Evolutionary conservation across 2,888 invertebrate species (phyloP), one percentile per base, ranked within the genome.

Genomic region (Troides oblongomaculatus): DNA sequence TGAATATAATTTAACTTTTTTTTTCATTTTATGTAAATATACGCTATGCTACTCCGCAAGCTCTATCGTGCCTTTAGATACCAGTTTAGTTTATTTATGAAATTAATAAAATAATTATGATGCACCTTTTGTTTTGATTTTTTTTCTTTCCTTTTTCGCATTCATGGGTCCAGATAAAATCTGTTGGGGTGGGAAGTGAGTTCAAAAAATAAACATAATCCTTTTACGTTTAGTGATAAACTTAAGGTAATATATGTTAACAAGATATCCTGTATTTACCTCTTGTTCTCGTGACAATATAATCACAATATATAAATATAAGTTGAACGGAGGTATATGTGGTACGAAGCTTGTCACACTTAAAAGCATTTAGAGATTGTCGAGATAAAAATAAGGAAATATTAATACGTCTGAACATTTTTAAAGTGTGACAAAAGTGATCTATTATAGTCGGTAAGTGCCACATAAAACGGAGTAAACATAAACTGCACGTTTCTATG

Each of bases 51-150:
- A 88, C 86, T 86, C 84, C 14, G 81, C 82, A 87, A 89, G 84
- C 81, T 81, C 77, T 84, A 81, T 87, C 85, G 82, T 84, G 81
- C 79, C 79, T 87, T 87, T 89, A 89, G 87, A 86, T 87, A 88
- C 84, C 85, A 84, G 82, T 88, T 89, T 89, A 90, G 88, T 86
- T 89, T 91, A 92, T 90, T 91, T 91, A 91, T 90, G 84, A 87
- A 87, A 83, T 76, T 76, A 89, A 89, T 89, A 89, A 91, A 90
- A 88, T 84, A 83, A 86, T 85, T 85, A 83, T 81, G 81, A 86
- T 86, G 85, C 83, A 81, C 82, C 83, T 81, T 79, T 83, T 84
- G 83, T 84, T 81, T 81, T 80, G 81, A 75, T 78, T 80, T 64
- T 68, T 21, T 62, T 17, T 17, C n/a, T 23, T 77, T 73, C 78